phyloP scores from a whole-genome alignment of 2,797 vertebrate species.

The Picus viridis region DNA sequence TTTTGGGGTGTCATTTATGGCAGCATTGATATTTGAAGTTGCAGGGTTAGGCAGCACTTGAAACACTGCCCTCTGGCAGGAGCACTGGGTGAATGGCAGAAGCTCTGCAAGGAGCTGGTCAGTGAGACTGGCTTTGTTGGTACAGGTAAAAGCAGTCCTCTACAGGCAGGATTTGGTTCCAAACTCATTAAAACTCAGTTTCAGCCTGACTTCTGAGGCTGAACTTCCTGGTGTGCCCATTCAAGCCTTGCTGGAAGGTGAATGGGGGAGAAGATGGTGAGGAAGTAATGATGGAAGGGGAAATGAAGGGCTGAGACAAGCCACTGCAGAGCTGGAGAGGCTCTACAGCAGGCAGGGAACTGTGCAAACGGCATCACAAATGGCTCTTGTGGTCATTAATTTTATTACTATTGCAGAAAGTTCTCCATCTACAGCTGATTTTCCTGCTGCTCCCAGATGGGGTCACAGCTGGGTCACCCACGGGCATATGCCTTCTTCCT shows the following conservation, averaged over 20 bases:
- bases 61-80: neutral
- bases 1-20: neutral
- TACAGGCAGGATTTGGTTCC: neutral
- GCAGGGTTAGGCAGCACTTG: neutral
- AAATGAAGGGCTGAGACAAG: neutral
- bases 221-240: neutral
- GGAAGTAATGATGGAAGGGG: neutral
- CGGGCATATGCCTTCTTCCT: neutral
- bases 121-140: neutral
- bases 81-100: neutral
- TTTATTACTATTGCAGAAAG: neutral
- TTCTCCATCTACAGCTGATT: neutral
- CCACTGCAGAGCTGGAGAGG: neutral
- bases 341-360: neutral
- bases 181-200: neutral
- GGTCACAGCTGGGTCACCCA: constrained; percentile 26
- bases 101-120: neutral
- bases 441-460: constrained; percentile 25
- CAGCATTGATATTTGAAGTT: neutral
- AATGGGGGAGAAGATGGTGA: neutral
- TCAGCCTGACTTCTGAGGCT: neutral
- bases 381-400: neutral
- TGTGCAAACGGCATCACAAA: neutral
- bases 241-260: neutral
- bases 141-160: neutral